phyloP scores from a whole-genome alignment of 2,113 vertebrate species.

The Pleuronectes platessa region DNA sequence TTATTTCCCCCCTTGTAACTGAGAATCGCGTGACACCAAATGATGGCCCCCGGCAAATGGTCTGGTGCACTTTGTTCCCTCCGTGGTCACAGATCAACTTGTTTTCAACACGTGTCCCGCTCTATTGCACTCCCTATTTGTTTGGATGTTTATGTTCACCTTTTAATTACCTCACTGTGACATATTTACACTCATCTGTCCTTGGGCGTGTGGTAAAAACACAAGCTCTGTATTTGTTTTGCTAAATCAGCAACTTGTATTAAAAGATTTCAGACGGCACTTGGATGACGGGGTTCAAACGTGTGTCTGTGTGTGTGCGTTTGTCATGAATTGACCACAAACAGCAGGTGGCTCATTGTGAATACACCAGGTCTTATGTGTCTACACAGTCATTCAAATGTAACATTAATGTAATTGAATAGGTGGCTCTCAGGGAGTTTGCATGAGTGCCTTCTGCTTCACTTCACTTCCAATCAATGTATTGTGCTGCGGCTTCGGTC shows the following conservation, averaged over 20 bases:
- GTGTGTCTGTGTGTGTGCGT: not conserved
- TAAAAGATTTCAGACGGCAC: constrained; percentile 7
- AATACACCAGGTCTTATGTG: constrained; percentile 22
- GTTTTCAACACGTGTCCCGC: not conserved
- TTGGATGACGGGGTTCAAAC: not conserved
- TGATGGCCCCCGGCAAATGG: constrained; percentile 10
- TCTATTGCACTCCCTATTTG: not conserved
- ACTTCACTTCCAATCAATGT: constrained; percentile 46
- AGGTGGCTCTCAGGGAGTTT: constrained; percentile 43
- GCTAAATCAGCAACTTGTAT: not conserved
- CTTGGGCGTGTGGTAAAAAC: constrained; percentile 49
- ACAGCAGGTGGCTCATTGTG: constrained; percentile 44
- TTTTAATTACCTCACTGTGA: constrained; percentile 41
- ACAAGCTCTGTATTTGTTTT: constrained; percentile 45
- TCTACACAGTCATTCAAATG: constrained; percentile 52
- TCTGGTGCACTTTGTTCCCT: constrained; percentile 16
- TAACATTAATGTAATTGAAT: constrained; percentile 54
- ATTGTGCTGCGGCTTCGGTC: constrained; percentile 18
- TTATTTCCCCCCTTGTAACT: constrained; percentile 10
- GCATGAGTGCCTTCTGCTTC: constrained; percentile 42
- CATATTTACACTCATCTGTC: constrained; percentile 10
- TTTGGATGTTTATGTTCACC: constrained; percentile 18
- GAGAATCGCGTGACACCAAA: constrained; percentile 12
- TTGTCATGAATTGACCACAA: not conserved
- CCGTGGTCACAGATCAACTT: constrained; percentile 4